Conservation (phyloP, 2,888 invertebrate genomes). For the Leptopilina drosophilae region DNA sequence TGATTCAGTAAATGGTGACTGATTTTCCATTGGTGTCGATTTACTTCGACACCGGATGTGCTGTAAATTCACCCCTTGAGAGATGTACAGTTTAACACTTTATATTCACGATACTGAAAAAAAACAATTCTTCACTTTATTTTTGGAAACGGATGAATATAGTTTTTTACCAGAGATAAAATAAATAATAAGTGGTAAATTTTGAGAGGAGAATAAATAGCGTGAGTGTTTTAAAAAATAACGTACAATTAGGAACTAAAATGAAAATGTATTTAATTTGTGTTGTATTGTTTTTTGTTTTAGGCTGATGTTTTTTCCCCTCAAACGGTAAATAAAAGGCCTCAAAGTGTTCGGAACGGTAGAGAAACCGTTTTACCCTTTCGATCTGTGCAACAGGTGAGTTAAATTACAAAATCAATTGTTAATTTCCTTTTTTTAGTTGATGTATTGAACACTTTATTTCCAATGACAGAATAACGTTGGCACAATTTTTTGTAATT, state of each 20-base stretch:
- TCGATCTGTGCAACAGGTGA: constrained; percentile 80
- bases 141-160: too few species aligned
- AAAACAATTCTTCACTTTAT: too few species aligned
- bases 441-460: too few species aligned
- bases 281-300: constrained; percentile 69
- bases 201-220: too few species aligned
- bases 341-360: constrained; percentile 83
- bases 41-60: constrained; percentile 44
- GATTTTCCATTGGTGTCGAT: constrained; percentile 26
- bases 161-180: too few species aligned
- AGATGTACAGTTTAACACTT: constrained; percentile 59
- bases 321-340: constrained; percentile 79
- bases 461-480: not conserved
- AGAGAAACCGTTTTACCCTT: constrained; percentile 82
- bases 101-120: constrained; percentile 48
- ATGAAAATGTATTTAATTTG: constrained; percentile 42
- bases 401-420: constrained; percentile 43
- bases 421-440: constrained; percentile 35
- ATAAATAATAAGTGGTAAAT: too few species aligned
- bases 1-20: not conserved
- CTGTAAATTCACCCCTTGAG: constrained; percentile 61
- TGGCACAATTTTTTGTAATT: constrained; percentile 13
- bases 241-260: too few species aligned
- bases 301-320: constrained; percentile 79
- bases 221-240: too few species aligned